Base-by-base conservation (phyloP, 2,113 vertebrate species). In the Diphyllodes magnificus region DNA sequence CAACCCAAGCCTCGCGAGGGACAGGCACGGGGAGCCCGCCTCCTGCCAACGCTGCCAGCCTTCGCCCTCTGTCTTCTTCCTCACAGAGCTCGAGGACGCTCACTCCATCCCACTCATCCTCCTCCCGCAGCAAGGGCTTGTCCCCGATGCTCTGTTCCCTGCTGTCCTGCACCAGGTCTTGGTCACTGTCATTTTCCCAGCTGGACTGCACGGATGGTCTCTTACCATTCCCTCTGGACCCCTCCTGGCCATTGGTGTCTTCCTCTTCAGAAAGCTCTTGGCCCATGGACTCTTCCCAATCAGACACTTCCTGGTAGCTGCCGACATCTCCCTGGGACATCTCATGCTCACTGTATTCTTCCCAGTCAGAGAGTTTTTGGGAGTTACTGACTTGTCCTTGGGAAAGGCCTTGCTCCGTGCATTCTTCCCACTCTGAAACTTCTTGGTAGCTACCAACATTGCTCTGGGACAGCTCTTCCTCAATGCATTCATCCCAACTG, bases 31-130 rank as follows among this genome's bases (percentile, higher is more conserved):
- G 11, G 49, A 70, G 8, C 27, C 27, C 4, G 2, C 35, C 27
- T 70, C 27, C 27, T 21, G 27, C 35, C 47, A 51, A 9, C 22
- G 7, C 20, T 39, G 27, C 27, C 20, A 4, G 14, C 23, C 15
- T 17, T 39, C 0, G 20, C 27, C 15, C 15, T 51, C 15, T 9
- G 27, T 22, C 6, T 50, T 22, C 10, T 5, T 70, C 49, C 23
- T 23, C 68, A 3, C 4, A 1, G 10, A 51, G 27, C 35, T 70
- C 28, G 1, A 51, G 8, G 28, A 23, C 4, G 1, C 49, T 70
- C 11, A 30, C 13, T 15, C 31, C 2, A 0, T 40, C 68, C 35
- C 20, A 17, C 20, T 70, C 15, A 0, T 39, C 11, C 4, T 70
- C 68, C 11, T 70, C 49, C 12, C 3, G 19, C 27, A 39, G 47